Base-by-base conservation (phyloP, 2,888 invertebrate genomes). In the Cactoblastis cactorum region DNA sequence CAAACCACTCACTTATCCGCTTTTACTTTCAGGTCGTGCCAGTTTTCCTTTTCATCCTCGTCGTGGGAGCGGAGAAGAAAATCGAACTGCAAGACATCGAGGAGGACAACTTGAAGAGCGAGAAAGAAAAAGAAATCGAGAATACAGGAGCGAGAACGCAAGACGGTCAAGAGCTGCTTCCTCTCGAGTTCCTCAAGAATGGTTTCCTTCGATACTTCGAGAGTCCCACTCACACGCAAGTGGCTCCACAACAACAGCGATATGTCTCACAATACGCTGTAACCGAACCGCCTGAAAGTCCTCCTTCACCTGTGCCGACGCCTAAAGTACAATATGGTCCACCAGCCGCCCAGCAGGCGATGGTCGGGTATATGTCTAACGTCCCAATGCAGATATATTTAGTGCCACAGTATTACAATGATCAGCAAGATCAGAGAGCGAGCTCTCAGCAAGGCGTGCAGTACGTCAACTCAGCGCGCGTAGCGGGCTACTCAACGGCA, bases 41-140 rank as follows among this genome's bases (percentile, higher is more conserved):
- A 51, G 65, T 81, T 63, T 73, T 83, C 49, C 66, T 84, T 49
- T 57, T 87, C 55, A 69, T 59, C 51, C 56, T 81, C 39, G 74
- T 71, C 54, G 91, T 81, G 45, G 64, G 67, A 62, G 86, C 83
- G 38, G 92, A 93, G 51, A 91, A 92, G 70, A 94, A 93, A 77
- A 90, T 94, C 52, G 92, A 93, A 59, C 81, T 95, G 45, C 94
- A 95, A 72, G 95, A 95, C 75, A 94, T 95, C 57, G 95, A 95
- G 70, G 90, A 92, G 32, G 95, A 95, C 64, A 94, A 93, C 65
- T 74, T 93, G 49, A 91, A 91, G 48, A 91, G 90, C 60, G 93
- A 93, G 74, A 85, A 87, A 57, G 83, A 84, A 59, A 78, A 75
- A 51, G 65, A 82, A 1, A 52, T 62, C 8, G 79, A 77, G 0